Evolutionary conservation across 64 coral and sea anemone species (phyloP).

Genomic region (Platygyra sinensis): DNA sequence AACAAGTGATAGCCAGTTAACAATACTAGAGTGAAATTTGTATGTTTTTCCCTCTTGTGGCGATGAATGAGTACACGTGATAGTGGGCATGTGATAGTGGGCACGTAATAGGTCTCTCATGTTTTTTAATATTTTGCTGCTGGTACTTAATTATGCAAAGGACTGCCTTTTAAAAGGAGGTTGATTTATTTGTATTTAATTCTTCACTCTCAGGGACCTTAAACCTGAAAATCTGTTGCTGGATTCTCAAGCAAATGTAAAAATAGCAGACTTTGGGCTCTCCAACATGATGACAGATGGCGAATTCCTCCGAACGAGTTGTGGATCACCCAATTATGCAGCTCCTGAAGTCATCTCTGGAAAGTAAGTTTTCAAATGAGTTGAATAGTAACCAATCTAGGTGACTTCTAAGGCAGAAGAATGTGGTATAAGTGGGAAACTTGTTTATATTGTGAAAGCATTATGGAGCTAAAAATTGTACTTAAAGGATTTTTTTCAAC

Average conservation of each 20-base stretch:
- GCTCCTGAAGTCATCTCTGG: constrained; percentile 99
- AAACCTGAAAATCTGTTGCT: constrained; percentile 95
- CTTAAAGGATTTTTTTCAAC: not conserved
- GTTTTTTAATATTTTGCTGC: too few relatives aligned
- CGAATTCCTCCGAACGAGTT: constrained; percentile 96
- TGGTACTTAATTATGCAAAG: not conserved
- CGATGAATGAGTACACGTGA: too few relatives aligned
- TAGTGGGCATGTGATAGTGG: too few relatives aligned
- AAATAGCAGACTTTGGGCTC: constrained; percentile 98
- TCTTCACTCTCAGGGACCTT: constrained; percentile 64
- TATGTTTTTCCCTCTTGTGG: too few relatives aligned
- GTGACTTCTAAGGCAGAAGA: too few relatives aligned
- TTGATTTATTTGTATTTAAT: not conserved
- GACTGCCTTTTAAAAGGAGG: not conserved
- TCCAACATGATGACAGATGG: constrained; percentile 99
- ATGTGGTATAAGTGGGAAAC: too few relatives aligned
- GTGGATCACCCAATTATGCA: constrained; percentile 98
- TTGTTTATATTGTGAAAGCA: too few relatives aligned
- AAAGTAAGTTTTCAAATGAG: constrained; percentile 73
- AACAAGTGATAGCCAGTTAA: too few relatives aligned
- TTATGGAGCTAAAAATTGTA: too few relatives aligned
- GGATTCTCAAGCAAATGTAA: constrained; percentile 90
- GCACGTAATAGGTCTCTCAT: too few relatives aligned
- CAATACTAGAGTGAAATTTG: too few relatives aligned
- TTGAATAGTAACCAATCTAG: too few relatives aligned